Evolutionary conservation across 1,140 invertebrate genomes (phyloP).

Genomic region (Chironomus tepperi): DNA sequence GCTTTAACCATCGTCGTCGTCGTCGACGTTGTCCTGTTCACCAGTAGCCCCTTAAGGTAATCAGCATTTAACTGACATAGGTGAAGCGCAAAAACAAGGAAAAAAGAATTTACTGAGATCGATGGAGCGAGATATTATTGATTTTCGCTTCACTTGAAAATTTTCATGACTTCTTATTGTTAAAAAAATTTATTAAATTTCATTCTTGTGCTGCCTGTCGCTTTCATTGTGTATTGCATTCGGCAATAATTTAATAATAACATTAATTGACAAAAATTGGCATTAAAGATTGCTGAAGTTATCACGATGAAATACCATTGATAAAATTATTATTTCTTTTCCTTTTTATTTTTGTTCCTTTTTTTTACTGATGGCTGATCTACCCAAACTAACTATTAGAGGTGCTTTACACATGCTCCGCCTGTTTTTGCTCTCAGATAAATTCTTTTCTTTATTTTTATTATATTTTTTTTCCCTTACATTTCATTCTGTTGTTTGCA

Average conservation of each 20-base stretch:
- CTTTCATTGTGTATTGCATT: conserved; percentile 5
- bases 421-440: conserved; percentile 16
- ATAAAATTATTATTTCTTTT: not conserved
- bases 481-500: no score
- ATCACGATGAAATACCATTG: no score
- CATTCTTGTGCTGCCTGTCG: not conserved
- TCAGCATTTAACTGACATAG: not conserved
- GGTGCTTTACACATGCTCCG: conserved; percentile 18
- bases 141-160: not conserved
- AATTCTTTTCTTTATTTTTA: conserved; percentile 7
- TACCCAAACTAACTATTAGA: conserved; percentile 20
- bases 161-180: no score
- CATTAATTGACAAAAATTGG: conserved; percentile 5
- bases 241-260: not conserved
- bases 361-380: not conserved
- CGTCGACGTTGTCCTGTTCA: not conserved
- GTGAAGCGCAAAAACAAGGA: not conserved
- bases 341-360: not conserved
- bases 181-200: no score
- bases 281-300: not conserved
- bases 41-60: not conserved
- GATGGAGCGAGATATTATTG: conserved; percentile 8
- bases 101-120: conserved; percentile 16
- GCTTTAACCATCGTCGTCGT: not conserved
- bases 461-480: not conserved